Evolutionary conservation across 2,888 invertebrate genomes (phyloP), one percentile per base, ranked within the genome.

Genomic region (Anorthoa munda): DNA sequence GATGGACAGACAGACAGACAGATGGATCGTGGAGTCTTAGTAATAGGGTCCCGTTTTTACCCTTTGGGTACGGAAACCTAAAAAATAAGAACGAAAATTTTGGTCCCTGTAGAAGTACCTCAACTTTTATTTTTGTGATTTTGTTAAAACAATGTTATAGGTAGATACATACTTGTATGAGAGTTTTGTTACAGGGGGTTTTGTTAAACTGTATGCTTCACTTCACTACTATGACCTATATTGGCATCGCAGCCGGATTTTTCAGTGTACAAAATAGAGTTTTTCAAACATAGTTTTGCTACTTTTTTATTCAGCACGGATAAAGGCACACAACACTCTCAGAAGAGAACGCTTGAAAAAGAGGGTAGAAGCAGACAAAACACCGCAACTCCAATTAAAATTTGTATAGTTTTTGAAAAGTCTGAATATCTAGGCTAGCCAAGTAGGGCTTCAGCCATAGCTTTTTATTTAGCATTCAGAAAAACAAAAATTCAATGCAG

Each of bases 391-490:
- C 31, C 53, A 55, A 55, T 76, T 21, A 21, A 66, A 48, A 75
- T 39, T 51, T 4, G 4, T 0, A 51, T 17, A 45, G 26, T 58
- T 58, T 51, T 18, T 1, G 21, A 17, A 65, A 75, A 18, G 18
- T 46, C 3, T n/a, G 46, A 48, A 11, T 45, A 50, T 50, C n/a
- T 2, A 5, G 11, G n/a, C 59, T 39, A 15, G 23, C 2, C 12
- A 17, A 9, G 23, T 12, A 26, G 15, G n/a, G 12, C 11, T 59
- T 51, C 4, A 23, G 0, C 7, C 12, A 4, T 2, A 2, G 23
- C 9, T 73, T 73, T 63, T 75, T 0, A 48, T 39, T 18, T 48
- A 0, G 39, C 18, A 5, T 53, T 39, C 21, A 51, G 51, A 26
- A 66, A 45, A 60, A 31, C 23, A 64, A 9, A 45, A 61, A 55